Conservation (phyloP, 2,888 invertebrate genomes). For the Mechanitis mazaeus region DNA sequence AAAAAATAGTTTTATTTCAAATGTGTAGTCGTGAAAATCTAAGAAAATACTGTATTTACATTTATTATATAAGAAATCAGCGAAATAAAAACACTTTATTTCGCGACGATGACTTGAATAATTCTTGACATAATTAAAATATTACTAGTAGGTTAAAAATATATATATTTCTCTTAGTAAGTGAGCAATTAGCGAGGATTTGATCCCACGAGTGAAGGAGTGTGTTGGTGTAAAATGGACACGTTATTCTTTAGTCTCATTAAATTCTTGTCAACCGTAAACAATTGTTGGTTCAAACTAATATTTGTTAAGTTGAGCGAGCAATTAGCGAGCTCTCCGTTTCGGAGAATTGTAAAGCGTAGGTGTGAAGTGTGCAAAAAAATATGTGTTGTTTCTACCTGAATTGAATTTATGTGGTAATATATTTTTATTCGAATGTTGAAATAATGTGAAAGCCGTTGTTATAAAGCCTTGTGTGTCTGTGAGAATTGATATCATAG, state of each 20-base stretch:
- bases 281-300: constrained; percentile 2
- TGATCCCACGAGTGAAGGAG: background rate
- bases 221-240: background rate
- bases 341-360: background rate
- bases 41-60: background rate
- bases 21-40: no score
- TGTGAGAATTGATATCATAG: no score
- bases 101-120: no score
- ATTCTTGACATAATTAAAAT: no score
- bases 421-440: no score
- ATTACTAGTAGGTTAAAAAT: no score
- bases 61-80: background rate
- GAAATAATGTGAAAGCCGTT: no score
- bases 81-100: no score
- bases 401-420: background rate
- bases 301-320: constrained; percentile 4
- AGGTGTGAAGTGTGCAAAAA: background rate
- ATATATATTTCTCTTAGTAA: background rate
- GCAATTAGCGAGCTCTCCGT: constrained; percentile 1
- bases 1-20: no score
- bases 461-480: no score
- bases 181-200: constrained; percentile 2
- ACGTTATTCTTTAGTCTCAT: constrained; percentile 3
- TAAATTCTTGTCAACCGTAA: constrained; percentile 2
- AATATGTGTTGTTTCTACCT: background rate